Base-by-base conservation (phyloP, 2,113 vertebrate genomes). In the Chlamydotis undulata region DNA sequence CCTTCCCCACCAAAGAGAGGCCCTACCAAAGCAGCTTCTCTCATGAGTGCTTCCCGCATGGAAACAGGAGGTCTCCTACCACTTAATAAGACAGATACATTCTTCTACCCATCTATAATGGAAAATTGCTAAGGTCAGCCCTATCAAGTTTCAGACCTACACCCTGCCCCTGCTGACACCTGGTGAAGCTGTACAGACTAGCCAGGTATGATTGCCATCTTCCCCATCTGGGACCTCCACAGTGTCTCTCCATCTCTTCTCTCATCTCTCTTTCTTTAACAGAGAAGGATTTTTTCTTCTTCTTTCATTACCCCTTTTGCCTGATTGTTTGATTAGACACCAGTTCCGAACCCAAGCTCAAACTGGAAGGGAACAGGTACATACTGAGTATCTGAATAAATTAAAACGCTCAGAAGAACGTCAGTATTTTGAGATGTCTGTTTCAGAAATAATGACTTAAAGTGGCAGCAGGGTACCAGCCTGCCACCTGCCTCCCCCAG, bases 21-120 rank as follows among this genome's bases (percentile, higher is more conserved):
- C 6, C 25, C 9, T 18, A 16, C 24, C 56, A 55, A 77, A 41
- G 21, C 2, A 4, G 29, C 6, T 77, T 73, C 41, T 83, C 29
- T 56, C 63, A 25, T 3, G 1, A 61, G 29, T 4, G 4, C 9
- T 63, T 77, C 19, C 3, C 49, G 19, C 2, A 0, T 63, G 39
- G 63, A 41, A 56, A 56, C 25, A 33, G 35, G 28, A 75, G 39
- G 21, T 15, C n/a, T 22, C 25, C 47, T 57, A 73, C 86, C 6
- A 7, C 19, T 41, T 80, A 16, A 12, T 10, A 56, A 39, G 26
- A 37, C 69, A 45, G 31, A 45, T 45, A 23, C 6, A 19, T 59
- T 67, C 68, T 52, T 67, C 78, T 68, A 37, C 33, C 12, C 33
- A 5, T 10, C 9, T 19, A 13, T 39, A 53, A 75, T 64, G 41